Base-by-base conservation (phyloP, 2,113 vertebrate genomes). In the Cottus gobio region DNA sequence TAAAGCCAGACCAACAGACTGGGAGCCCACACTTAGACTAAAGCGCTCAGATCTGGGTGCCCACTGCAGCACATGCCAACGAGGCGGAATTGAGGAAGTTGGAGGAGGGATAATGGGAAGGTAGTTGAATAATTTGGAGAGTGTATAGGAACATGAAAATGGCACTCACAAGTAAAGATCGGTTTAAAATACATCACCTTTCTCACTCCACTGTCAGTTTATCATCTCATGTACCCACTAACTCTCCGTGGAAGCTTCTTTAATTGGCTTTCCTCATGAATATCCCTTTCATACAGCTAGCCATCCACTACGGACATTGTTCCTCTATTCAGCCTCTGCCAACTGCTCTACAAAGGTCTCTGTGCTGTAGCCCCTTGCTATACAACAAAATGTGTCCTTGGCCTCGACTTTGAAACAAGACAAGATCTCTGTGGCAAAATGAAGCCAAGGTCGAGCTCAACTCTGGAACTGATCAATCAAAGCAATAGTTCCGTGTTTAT, bases 401-500 rank as follows among this genome's bases (percentile, higher is more conserved):
- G 80, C 80, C 79, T 42, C 12, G 69, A 79, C 50, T 86, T 79
- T 73, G 66, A 84, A 78, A 82, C 28, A 50, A 79, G 80, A 76
- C 71, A 31, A 46, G 75, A 85, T 75, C 62, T 87, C 79, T 80
- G 79, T 31, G 28, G 31, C 24, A 12, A 85, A 74, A 46, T 39
- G 31, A 89, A 77, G 67, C 54, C 0, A 63, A 73, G 73, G 73
- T 79, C 48, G 68, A 75, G 54, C 61, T 78, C 68, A 83, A 80
- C 79, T 81, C 74, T 89, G 87, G 71, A 84, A 84, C 83, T 79
- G 83, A 80, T 71, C 86, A 66, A 75, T 78, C 62, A 77, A 91
- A 92, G 89, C 89, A 92, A 93, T 92, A 91, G 90, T 65, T 79
- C 77, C 7, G 56, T 85, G 70, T 89, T 86, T 61, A 82, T 79